Evolutionary conservation across 2,888 invertebrate species (phyloP), one percentile per base, ranked within the genome.

Genomic region (Halictus quadricinctus): DNA sequence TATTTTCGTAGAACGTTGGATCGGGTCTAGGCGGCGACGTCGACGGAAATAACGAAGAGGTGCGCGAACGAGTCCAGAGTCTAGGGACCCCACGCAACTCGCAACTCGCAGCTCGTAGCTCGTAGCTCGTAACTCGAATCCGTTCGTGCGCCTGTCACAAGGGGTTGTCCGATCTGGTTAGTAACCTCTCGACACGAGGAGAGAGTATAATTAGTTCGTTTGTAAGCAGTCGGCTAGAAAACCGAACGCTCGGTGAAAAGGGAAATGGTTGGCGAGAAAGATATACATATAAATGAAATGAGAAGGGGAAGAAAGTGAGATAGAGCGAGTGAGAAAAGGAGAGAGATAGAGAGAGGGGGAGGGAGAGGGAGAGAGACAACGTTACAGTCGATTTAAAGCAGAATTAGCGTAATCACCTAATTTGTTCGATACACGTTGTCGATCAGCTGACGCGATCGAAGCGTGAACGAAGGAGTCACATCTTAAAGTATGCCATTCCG

Each of bases 401-500:
- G 21, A 83, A 81, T 90, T 89, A 89, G 85, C 76, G 89, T 90
- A 90, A 90, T 89, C 89, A 90, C 90, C 89, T 85, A 79, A 76
- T 82, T 77, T 77, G 60, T 83, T 58, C 73, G 66, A 72, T 69
- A 72, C 72, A 72, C 60, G 60, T 78, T 84, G 88, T 80, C 78
- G 87, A 86, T 90, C 87, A 84, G 84, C 87, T 85, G 89, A 84
- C 60, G 69, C 36, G 83, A 76, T 73, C 66, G 77, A 77, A 77
- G 58, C 83, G 54, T 41, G 46, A 83, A 74, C 79, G 64, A 82
- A 77, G 69, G 13, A 87, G 74, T 90, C 89, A 90, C 87, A 87
- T 90, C 75, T 83, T 81, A 80, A 84, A 77, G 70, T 82, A 88
- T 74, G 79, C 76, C 73, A 86, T 78, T 81, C 80, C 83, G 79